Conservation (phyloP, 2,113 vertebrate genomes). For the Actenoides lindsayi region DNA sequence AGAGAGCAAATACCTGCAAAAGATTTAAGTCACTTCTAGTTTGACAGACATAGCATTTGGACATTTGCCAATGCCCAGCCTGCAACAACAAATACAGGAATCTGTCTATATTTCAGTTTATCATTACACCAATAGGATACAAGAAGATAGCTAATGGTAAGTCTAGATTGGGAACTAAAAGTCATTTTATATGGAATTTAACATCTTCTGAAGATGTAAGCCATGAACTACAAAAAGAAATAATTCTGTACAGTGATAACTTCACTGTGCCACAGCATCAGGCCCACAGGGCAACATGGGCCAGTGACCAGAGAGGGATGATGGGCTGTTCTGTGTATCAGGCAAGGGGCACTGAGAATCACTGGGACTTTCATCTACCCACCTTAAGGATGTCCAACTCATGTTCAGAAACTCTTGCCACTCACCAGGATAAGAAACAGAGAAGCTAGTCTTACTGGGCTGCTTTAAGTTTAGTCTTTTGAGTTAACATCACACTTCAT, state of each 20-base stretch:
- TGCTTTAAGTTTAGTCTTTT: not conserved
- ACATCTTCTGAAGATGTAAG: not conserved
- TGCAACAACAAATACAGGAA: not conserved
- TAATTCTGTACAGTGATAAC: not conserved
- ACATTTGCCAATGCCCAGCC: not conserved
- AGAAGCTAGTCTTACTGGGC: not conserved
- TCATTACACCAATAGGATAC: not conserved
- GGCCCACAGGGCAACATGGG: accelerated
- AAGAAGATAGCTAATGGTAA: not conserved
- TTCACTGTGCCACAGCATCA: not conserved
- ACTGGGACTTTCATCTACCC: not conserved
- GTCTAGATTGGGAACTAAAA: not conserved
- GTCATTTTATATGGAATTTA: not conserved
- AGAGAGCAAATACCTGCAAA: not conserved
- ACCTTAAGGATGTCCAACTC: not conserved
- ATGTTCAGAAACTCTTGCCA: not conserved
- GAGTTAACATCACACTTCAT: not conserved
- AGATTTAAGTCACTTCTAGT: not conserved
- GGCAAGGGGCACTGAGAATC: not conserved
- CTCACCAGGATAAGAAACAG: not conserved
- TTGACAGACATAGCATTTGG: not conserved
- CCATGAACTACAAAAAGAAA: not conserved
- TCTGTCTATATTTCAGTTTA: not conserved
- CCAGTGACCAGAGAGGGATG: not conserved
- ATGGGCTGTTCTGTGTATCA: accelerated